Evolutionary conservation across 1,140 invertebrate genomes (phyloP).

Genomic region (Procambarus virginalis): DNA sequence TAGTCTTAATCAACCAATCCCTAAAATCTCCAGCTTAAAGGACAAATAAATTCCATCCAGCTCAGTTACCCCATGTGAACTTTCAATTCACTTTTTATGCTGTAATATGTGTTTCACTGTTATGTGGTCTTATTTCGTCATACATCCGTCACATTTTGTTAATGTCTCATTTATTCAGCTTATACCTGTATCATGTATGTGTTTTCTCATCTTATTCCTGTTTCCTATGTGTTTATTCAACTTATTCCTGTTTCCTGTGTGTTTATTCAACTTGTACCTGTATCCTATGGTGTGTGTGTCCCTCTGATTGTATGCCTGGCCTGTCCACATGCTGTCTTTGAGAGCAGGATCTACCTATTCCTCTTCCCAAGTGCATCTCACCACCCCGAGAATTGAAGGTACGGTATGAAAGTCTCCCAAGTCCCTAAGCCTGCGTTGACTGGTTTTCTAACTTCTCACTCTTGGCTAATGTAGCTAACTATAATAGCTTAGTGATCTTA

Average conservation of each 20-base stretch:
- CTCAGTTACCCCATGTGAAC: neutral
- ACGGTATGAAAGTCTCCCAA: conserved; percentile 23
- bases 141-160: neutral
- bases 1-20: neutral
- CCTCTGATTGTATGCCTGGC: conserved; percentile 47
- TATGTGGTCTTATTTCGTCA: neutral
- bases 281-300: conserved; percentile 33
- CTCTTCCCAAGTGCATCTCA: conserved; percentile 44
- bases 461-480: neutral
- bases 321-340: conserved; percentile 43
- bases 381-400: conserved; percentile 63
- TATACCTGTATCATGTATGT: neutral
- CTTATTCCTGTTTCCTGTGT: conserved; percentile 1
- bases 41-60: neutral
- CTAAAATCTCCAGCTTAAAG: neutral
- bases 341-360: conserved; percentile 42
- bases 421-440: conserved; percentile 14
- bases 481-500: neutral
- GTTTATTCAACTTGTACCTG: conserved; percentile 13
- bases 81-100: neutral
- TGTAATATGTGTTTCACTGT: neutral
- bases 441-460: neutral
- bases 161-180: neutral
- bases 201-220: neutral
- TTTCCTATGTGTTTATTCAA: neutral